Percentiles rank a stretch among this genome's conserved stretches.
Evolutionary conservation across 2,113 vertebrate species (phyloP).

Genomic region (Ptilonorhynchus violaceus): DNA sequence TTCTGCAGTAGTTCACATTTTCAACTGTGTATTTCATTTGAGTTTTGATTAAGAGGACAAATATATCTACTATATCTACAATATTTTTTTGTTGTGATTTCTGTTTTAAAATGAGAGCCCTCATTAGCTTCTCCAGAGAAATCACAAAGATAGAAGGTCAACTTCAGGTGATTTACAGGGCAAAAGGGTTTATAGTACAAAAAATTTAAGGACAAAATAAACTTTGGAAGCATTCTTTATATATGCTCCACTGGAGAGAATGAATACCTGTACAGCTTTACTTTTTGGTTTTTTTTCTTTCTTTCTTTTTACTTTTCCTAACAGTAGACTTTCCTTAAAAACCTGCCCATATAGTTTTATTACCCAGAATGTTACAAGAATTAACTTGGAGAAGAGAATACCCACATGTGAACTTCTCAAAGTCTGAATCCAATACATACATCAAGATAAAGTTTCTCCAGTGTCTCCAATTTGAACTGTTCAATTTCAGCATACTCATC

Average conservation of each 20-base stretch:
- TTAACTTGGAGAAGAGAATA: not conserved
- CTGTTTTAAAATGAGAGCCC: not conserved
- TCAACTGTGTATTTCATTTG: not conserved
- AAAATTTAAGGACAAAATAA: not conserved
- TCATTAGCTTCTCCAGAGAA: not conserved
- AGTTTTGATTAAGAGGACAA: not conserved
- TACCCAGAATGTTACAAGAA: not conserved
- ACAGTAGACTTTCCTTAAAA: not conserved
- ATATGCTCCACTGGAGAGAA: not conserved
- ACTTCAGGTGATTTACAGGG: not conserved
- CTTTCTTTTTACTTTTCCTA: not conserved
- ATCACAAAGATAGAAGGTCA: not conserved
- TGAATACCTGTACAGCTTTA: not conserved
- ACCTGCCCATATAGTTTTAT: not conserved
- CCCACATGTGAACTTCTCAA: not conserved
- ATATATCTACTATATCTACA: not conserved
- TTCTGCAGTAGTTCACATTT: not conserved
- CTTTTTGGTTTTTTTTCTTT: not conserved
- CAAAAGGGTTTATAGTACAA: not conserved
- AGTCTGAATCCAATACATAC: conserved; percentile 47
- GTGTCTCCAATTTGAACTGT: not conserved
- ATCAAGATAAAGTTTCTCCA: conserved; percentile 48
- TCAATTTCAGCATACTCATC: conserved; percentile 51
- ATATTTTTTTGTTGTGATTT: not conserved
- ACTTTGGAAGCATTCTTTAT: not conserved